phyloP scores from a whole-genome alignment of 2,888 invertebrate species.

The Acheta domesticus region DNA sequence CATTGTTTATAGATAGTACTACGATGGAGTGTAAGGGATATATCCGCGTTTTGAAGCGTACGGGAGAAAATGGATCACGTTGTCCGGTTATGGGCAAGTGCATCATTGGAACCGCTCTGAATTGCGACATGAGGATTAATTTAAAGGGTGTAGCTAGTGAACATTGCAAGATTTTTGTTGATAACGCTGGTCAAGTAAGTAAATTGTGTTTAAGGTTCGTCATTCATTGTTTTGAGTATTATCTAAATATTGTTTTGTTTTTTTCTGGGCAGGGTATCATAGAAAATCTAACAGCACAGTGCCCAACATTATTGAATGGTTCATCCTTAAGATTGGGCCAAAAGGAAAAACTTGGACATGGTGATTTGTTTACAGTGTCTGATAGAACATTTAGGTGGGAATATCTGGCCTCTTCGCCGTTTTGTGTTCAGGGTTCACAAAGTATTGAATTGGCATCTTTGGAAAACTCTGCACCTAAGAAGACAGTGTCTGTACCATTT shows the following conservation, averaged over 20 bases:
- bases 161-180: constrained; percentile 18
- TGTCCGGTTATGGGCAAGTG: constrained; percentile 20
- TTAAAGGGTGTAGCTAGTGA: background rate
- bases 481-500: background rate
- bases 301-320: background rate
- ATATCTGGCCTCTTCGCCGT: background rate
- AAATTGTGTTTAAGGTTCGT: background rate
- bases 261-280: background rate
- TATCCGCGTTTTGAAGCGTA: constrained; percentile 4
- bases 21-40: constrained; percentile 2
- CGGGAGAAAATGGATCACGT: constrained; percentile 20
- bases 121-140: constrained; percentile 20
- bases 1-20: background rate
- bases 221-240: background rate
- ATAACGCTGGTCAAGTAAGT: constrained; percentile 19
- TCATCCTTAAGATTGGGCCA: background rate
- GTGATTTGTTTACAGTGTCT: background rate
- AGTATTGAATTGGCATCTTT: background rate
- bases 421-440: background rate
- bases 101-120: background rate
- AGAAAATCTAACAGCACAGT: background rate
- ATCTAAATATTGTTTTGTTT: background rate
- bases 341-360: background rate
- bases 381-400: constrained; percentile 1
- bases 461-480: background rate